Evolutionary conservation across 2,797 vertebrate genomes (phyloP).

Genomic region (Heliangelus exortis): DNA sequence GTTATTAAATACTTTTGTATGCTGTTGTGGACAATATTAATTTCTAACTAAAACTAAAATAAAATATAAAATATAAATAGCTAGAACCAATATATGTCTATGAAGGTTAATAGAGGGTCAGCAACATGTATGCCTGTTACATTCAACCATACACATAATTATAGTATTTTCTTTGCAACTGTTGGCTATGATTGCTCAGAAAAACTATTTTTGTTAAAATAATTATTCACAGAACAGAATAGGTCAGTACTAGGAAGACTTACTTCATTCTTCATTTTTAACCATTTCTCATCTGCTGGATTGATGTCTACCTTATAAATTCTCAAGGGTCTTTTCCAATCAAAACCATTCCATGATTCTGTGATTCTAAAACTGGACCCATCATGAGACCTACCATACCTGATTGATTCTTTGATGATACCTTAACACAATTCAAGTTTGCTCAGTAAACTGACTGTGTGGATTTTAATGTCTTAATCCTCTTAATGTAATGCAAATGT

Average conservation of each 20-base stretch:
- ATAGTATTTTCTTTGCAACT: neutral
- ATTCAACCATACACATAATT: neutral
- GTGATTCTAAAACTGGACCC: too few species aligned
- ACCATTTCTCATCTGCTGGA: neutral
- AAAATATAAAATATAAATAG: neutral
- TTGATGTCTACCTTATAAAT: neutral
- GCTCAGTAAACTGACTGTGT: neutral
- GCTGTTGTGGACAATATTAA: neutral
- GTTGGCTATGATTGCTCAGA: neutral
- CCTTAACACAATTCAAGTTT: neutral
- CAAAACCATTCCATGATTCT: too few species aligned
- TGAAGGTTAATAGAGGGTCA: neutral
- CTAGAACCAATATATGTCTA: neutral
- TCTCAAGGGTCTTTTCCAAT: neutral
- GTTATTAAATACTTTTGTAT: neutral
- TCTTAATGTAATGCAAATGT: neutral
- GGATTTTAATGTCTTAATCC: neutral
- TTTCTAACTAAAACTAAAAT: too few species aligned
- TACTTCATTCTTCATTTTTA: neutral
- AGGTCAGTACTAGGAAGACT: neutral
- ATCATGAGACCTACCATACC: too few species aligned
- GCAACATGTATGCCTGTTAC: neutral
- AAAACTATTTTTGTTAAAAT: neutral
- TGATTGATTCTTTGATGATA: neutral
- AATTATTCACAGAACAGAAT: neutral